These are phyloP conservation scores for Dryoscopus gambensis DNA, from an alignment of 2,113 vertebrate genomes.

Conservation along the genomic window DNA sequence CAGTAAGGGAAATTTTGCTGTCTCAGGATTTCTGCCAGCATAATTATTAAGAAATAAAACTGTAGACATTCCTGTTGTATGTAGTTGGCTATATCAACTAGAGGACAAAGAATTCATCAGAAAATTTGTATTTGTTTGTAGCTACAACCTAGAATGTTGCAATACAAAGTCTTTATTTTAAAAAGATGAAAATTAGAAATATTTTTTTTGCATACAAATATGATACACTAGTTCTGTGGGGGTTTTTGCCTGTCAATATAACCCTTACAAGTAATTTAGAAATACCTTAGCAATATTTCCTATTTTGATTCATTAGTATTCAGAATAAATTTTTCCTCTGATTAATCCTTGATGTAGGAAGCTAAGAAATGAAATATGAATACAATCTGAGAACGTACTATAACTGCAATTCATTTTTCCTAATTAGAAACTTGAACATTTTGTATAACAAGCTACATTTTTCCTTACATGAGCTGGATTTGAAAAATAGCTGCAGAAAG, in stretches of 20 bases:
- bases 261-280: neutral
- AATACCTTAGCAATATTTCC: neutral
- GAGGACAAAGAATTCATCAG: neutral
- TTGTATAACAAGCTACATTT: neutral
- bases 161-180: neutral
- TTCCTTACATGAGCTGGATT: neutral
- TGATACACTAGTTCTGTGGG: neutral
- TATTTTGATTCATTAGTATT: constrained; percentile 21
- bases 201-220: neutral
- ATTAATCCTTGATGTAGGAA: constrained; percentile 30
- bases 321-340: neutral
- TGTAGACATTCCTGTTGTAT: neutral
- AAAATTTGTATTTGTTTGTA: neutral
- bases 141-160: neutral
- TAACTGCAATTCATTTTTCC: neutral
- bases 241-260: neutral
- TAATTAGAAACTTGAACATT: constrained; percentile 32
- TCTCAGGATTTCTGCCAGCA: neutral
- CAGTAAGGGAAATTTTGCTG: neutral
- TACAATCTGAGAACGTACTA: neutral
- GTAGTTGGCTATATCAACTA: neutral
- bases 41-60: neutral
- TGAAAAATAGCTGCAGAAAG: neutral
- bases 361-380: constrained; percentile 51
- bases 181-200: neutral